Conservation (phyloP, 2,113 vertebrate species). For the Caretta caretta region DNA sequence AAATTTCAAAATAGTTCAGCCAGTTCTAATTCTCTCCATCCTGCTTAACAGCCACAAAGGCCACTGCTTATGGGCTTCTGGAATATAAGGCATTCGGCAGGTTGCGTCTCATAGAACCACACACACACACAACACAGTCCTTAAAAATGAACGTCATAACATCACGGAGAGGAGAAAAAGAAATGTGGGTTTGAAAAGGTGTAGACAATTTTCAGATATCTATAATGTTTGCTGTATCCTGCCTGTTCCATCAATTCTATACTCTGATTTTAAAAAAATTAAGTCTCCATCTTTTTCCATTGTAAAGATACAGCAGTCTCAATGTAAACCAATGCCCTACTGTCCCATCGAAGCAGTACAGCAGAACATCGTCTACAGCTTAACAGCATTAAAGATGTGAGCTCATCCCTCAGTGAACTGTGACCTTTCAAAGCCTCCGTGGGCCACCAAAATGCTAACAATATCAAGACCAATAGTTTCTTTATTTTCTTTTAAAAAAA, state of each 20-base stretch:
- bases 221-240: not conserved
- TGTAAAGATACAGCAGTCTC: not conserved
- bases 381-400: not conserved
- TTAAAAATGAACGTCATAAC: not conserved
- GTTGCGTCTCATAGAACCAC: not conserved
- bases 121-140: accelerated
- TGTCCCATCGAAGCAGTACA: not conserved
- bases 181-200: not conserved
- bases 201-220: not conserved
- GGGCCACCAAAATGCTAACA: not conserved
- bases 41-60: not conserved
- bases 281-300: not conserved
- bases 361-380: not conserved
- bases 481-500: not conserved
- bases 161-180: not conserved
- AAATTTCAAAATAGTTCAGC: not conserved
- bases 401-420: not conserved
- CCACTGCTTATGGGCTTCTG: not conserved
- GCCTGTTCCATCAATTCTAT: not conserved
- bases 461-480: not conserved
- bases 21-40: slow-evolving; percentile 20
- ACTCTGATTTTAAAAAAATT: not conserved
- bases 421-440: not conserved
- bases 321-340: not conserved
- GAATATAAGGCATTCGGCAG: accelerated